Evolutionary conservation across 2,888 invertebrate genomes (phyloP).

Genomic region (Epistrophe grossulariae): DNA sequence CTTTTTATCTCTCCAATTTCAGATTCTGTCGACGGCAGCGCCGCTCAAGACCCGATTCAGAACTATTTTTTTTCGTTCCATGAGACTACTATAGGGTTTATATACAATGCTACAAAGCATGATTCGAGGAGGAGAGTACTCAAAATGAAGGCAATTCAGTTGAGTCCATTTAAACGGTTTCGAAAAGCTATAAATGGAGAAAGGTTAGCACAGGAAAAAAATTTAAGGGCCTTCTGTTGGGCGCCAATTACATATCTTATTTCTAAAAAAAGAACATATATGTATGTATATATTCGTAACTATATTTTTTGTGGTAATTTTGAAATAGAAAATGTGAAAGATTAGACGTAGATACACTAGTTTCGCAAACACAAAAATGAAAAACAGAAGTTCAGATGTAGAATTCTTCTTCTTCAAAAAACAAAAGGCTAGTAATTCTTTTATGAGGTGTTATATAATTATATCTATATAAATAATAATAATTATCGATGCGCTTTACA

Average conservation of each 20-base stretch:
- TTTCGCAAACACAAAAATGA: constrained; percentile 32
- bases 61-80: too few species aligned
- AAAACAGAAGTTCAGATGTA: not conserved
- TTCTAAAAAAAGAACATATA: not conserved
- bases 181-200: too few species aligned
- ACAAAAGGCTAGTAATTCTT: constrained; percentile 43
- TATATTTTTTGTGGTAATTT: constrained; percentile 45
- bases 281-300: not conserved
- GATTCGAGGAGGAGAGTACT: too few species aligned
- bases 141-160: too few species aligned
- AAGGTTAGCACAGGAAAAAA: too few species aligned
- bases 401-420: constrained; percentile 17
- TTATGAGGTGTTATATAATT: constrained; percentile 17
- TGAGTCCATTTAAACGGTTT: too few species aligned
- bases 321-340: constrained; percentile 66
- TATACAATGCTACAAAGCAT: too few species aligned
- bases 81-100: too few species aligned
- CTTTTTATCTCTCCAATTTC: too few species aligned
- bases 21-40: too few species aligned
- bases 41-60: too few species aligned
- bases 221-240: not conserved
- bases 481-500: constrained; percentile 53
- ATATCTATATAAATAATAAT: constrained; percentile 40
- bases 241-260: not conserved
- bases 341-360: constrained; percentile 28